Conservation (phyloP, 2,113 vertebrate species). For the Opisthocomus hoazin region DNA sequence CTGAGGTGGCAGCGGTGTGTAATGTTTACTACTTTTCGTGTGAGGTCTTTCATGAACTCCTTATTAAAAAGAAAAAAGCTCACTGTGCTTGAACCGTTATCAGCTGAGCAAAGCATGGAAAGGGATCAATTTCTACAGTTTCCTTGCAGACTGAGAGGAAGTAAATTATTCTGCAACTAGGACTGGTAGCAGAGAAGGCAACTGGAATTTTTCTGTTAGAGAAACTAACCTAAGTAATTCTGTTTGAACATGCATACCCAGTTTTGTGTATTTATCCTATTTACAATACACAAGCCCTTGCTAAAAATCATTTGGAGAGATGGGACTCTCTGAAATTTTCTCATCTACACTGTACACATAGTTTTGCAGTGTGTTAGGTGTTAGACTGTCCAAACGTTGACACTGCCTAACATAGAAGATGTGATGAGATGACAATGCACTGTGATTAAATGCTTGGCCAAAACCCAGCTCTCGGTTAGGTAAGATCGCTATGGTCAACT, state of each 20-base stretch:
- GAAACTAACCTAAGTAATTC: neutral
- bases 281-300: neutral
- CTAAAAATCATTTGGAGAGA: neutral
- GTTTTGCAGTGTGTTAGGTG: neutral
- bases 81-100: neutral
- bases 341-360: accelerated
- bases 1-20: neutral
- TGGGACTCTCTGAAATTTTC: neutral
- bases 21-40: neutral
- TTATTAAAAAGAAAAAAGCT: neutral
- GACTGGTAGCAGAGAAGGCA: neutral
- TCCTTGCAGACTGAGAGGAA: neutral
- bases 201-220: neutral
- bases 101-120: neutral
- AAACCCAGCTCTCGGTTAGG: neutral
- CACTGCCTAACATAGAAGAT: neutral
- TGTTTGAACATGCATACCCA: neutral
- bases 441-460: neutral
- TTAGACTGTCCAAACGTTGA: neutral
- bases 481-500: neutral
- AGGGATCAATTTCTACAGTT: neutral
- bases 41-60: neutral
- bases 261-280: accelerated
- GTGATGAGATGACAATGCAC: neutral
- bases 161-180: neutral